These are phyloP conservation scores for Uloborus plumipes DNA, from an alignment of 2,888 invertebrate genomes.

Conservation along the genomic window DNA sequence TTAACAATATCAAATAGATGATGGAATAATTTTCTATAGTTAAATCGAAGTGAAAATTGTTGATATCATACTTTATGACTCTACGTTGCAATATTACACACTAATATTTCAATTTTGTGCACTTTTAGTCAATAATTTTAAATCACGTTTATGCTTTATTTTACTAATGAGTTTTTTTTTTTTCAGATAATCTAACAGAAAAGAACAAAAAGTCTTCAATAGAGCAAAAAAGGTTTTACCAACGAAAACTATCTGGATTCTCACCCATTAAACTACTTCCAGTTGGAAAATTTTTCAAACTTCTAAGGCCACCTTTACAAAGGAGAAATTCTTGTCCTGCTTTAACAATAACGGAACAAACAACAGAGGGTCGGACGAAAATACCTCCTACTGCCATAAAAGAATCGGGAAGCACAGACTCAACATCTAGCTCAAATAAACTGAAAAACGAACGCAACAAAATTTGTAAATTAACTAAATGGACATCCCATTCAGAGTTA, in stretches of 20 bases:
- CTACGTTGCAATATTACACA: too few species aligned
- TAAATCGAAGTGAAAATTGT: too few species aligned
- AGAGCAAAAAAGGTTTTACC: slow-evolving; percentile 55
- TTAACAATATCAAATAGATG: too few species aligned
- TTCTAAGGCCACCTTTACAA: slow-evolving; percentile 40
- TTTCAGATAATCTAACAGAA: slow-evolving; percentile 44
- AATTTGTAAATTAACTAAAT: slow-evolving; percentile 42
- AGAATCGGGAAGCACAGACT: not conserved
- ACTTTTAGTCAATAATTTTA: too few species aligned
- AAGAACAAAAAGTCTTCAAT: slow-evolving; percentile 44
- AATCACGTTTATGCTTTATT: too few species aligned
- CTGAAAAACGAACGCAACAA: slow-evolving; percentile 16
- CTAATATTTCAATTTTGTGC: too few species aligned
- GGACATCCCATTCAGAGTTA: slow-evolving; percentile 52
- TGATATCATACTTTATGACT: too few species aligned
- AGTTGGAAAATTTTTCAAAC: slow-evolving; percentile 40
- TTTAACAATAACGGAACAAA: slow-evolving; percentile 37
- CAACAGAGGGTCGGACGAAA: not conserved
- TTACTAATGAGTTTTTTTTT: not conserved
- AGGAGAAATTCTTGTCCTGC: slow-evolving; percentile 55
- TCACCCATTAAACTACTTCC: slow-evolving; percentile 34
- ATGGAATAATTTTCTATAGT: too few species aligned
- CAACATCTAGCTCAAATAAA: slow-evolving; percentile 1
- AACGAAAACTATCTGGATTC: slow-evolving; percentile 45
- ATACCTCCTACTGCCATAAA: not conserved